Percentiles rank a stretch among this genome's conserved stretches.
Evolutionary conservation across 2,113 vertebrate species (phyloP).

Genomic region (Bubalus kerabau): DNA sequence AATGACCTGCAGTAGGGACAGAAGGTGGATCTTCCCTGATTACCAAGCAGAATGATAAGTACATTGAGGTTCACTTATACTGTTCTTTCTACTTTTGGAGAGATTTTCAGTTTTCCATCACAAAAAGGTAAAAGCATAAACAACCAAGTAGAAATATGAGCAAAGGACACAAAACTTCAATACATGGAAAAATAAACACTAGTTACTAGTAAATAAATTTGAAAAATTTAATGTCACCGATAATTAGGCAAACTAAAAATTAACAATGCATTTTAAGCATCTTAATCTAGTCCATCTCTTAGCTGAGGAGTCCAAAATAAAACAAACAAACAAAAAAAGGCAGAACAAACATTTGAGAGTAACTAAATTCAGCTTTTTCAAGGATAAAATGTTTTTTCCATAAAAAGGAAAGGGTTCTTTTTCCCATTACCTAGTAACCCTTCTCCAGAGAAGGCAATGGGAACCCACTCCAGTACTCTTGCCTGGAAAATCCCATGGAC

Average conservation of each 20-base stretch:
- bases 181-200: background rate
- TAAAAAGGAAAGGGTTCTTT: background rate
- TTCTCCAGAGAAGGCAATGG: background rate
- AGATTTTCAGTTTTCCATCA: background rate
- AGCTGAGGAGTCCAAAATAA: background rate
- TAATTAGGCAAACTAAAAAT: background rate
- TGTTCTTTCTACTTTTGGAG: background rate
- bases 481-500: too few relatives aligned
- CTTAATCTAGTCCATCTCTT: background rate
- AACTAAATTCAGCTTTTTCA: background rate
- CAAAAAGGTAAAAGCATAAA: background rate
- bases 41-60: background rate
- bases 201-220: background rate
- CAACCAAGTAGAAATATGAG: background rate
- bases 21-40: background rate
- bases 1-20: background rate
- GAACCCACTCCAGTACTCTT: too few relatives aligned
- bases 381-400: background rate
- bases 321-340: background rate
- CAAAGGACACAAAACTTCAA: background rate
- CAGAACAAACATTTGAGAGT: background rate
- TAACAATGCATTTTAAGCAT: background rate
- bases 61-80: background rate
- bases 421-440: background rate
- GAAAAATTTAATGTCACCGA: background rate